A percentile compares a stretch with the other conserved stretches of the same genome.
phyloP scores from a whole-genome alignment of 1,140 invertebrate genomes.

The Dermatophagoides farinae region DNA sequence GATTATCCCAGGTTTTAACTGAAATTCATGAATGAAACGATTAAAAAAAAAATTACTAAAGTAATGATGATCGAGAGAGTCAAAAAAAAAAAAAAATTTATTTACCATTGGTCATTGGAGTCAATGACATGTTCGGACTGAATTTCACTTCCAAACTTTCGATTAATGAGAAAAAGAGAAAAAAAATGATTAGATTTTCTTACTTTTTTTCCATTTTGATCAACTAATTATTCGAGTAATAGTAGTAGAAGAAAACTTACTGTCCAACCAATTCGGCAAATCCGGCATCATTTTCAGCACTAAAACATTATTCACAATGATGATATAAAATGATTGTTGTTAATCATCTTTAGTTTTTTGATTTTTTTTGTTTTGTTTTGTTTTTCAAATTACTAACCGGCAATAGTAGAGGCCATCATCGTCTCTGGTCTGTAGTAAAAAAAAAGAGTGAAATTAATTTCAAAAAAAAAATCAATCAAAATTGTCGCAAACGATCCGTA shows the following conservation, averaged over 20 bases:
- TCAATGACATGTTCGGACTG: slow-evolving; percentile 11
- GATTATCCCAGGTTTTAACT: slow-evolving; percentile 52
- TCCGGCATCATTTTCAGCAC: slow-evolving; percentile 40
- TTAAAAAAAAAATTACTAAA: slow-evolving; percentile 1
- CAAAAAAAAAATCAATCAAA: neutral
- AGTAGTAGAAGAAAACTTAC: slow-evolving; percentile 34
- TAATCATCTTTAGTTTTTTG: neutral
- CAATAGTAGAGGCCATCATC: slow-evolving; percentile 79
- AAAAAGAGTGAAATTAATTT: neutral
- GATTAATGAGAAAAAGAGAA: neutral
- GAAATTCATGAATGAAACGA: neutral
- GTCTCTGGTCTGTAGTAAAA: slow-evolving; percentile 30
- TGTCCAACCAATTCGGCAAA: slow-evolving; percentile 35
- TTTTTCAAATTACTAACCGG: slow-evolving; percentile 1
- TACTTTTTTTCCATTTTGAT: neutral
- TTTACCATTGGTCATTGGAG: slow-evolving; percentile 8
- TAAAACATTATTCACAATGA: too few species aligned
- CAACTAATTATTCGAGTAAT: neutral
- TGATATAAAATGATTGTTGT: neutral
- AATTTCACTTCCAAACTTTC: slow-evolving; percentile 8
- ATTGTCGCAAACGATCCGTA: too few species aligned
- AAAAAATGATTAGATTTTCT: neutral
- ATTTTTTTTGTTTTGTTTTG: neutral
- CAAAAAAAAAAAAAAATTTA: neutral
- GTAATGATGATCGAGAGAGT: too few species aligned